Evolutionary conservation across 2,888 invertebrate species (phyloP).

Genomic region (Thalpophila matura): DNA sequence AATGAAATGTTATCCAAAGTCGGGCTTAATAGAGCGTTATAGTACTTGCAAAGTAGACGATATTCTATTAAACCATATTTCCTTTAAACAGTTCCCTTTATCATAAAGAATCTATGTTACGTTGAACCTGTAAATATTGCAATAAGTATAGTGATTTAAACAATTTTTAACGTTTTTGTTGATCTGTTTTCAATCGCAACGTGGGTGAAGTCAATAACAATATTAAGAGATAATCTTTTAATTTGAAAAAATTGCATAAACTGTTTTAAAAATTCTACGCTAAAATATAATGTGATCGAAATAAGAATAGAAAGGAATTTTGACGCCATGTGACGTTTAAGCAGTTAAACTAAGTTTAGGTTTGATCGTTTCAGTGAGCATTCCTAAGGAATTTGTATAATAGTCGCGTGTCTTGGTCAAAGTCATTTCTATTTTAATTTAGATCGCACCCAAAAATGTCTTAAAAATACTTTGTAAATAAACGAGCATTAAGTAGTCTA

Average conservation of each 20-base stretch:
- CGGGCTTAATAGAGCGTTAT: constrained; percentile 67
- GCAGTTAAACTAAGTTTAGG: background rate
- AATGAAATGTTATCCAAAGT: constrained; percentile 58
- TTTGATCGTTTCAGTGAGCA: background rate
- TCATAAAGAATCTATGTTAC: constrained; percentile 44
- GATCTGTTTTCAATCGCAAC: constrained; percentile 45
- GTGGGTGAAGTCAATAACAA: constrained; percentile 47
- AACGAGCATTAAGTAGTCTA: constrained; percentile 11
- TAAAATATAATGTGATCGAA: background rate
- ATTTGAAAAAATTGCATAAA: background rate
- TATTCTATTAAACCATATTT: constrained; percentile 46
- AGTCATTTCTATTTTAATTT: background rate
- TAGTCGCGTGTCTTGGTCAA: background rate
- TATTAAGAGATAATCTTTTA: background rate
- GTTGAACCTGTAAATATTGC: constrained; percentile 66
- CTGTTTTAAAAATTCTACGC: background rate
- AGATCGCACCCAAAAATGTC: background rate
- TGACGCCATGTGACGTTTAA: background rate
- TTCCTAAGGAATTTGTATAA: background rate
- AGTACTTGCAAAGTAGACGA: constrained; percentile 57
- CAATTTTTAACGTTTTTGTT: constrained; percentile 45
- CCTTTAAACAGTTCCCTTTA: constrained; percentile 45
- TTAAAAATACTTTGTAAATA: constrained; percentile 28
- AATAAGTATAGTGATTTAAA: constrained; percentile 60
- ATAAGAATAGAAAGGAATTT: background rate